Evolutionary conservation across 1,140 invertebrate genomes (phyloP).

Genomic region (Delia radicum): DNA sequence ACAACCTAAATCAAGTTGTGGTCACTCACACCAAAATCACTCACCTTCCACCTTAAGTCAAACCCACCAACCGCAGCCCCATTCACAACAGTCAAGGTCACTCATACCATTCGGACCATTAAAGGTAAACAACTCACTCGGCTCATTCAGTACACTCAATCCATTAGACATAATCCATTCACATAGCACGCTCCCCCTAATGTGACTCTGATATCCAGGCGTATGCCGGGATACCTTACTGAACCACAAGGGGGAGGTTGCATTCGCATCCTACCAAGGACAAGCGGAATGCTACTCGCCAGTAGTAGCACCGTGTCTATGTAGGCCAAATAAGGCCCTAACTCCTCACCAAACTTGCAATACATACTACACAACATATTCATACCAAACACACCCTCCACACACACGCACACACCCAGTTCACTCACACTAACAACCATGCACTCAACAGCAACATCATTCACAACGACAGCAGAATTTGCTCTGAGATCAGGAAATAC

Average conservation of each 20-base stretch:
- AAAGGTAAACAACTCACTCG: constrained; percentile 27
- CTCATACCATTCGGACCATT: background rate
- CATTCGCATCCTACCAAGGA: constrained; percentile 25
- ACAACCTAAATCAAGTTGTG: background rate
- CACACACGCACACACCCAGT: background rate
- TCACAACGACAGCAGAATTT: constrained; percentile 6
- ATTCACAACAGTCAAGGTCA: constrained; percentile 20
- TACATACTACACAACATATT: constrained; percentile 20
- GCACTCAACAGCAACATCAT: background rate
- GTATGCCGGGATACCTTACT: constrained; percentile 10
- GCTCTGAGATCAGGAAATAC: background rate
- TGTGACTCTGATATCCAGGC: background rate
- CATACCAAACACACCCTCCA: background rate
- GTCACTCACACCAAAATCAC: background rate
- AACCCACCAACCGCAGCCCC: constrained; percentile 18
- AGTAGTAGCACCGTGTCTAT: constrained; percentile 15
- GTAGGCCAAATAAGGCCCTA: constrained; percentile 24
- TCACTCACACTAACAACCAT: background rate
- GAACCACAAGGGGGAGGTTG: constrained; percentile 17
- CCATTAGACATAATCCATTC: background rate
- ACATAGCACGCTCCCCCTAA: background rate
- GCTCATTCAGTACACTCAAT: constrained; percentile 15
- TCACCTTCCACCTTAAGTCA: constrained; percentile 17
- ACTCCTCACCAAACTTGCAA: constrained; percentile 23
- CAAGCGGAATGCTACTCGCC: constrained; percentile 5